These are phyloP conservation scores for Nebria salina DNA, from an alignment of 2,888 invertebrate species.

Conservation along the genomic window DNA sequence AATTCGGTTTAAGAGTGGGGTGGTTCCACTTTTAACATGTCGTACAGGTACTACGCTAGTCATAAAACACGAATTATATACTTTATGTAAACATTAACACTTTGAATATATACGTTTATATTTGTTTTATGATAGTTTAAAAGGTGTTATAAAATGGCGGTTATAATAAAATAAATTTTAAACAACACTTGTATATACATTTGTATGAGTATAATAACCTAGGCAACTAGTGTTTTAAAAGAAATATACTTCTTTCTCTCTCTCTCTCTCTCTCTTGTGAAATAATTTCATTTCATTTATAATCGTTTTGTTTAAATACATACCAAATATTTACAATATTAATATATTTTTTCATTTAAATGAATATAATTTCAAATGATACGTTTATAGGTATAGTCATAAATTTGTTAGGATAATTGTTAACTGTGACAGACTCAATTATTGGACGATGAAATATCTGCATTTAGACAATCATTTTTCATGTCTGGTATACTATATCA, in stretches of 20 bases:
- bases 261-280: no score
- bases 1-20: neutral
- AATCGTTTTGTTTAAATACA: no score
- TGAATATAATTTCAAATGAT: neutral
- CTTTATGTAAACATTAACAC: neutral
- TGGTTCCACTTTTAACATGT: neutral
- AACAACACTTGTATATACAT: neutral
- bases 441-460: neutral
- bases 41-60: neutral
- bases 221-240: neutral
- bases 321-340: no score
- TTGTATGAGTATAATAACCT: neutral
- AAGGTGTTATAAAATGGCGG: neutral
- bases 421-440: neutral
- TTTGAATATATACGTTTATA: neutral
- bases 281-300: no score
- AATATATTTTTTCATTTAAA: neutral
- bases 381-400: neutral
- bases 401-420: neutral
- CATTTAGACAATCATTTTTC: neutral
- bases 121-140: neutral
- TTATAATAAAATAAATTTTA: neutral
- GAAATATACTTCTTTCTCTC: no score
- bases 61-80: neutral
- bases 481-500: neutral